These are phyloP conservation scores for Notocelia uddmanniana DNA, from an alignment of 2,888 invertebrate species.

Conservation along the genomic window DNA sequence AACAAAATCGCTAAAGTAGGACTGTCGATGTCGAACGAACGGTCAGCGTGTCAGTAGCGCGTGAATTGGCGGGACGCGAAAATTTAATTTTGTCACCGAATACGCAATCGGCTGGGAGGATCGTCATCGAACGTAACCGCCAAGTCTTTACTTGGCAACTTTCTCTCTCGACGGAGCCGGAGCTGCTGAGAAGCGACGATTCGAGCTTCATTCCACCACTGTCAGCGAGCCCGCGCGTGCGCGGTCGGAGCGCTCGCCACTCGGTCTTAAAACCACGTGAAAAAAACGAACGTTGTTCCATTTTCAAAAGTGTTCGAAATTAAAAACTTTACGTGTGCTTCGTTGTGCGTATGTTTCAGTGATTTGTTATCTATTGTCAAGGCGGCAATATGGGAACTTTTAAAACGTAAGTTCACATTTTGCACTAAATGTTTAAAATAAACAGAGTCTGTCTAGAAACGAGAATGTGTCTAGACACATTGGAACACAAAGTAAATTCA, in stretches of 20 bases:
- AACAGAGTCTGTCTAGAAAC: too few species aligned
- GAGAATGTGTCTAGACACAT: too few species aligned
- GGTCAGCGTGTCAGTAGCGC: slow-evolving; percentile 82
- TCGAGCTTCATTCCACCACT: slow-evolving; percentile 73
- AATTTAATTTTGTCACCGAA: slow-evolving; percentile 81
- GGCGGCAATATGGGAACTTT: slow-evolving; percentile 73
- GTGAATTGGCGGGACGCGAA: slow-evolving; percentile 69
- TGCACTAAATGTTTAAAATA: not conserved
- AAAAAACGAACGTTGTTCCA: slow-evolving; percentile 41
- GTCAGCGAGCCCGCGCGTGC: slow-evolving; percentile 72
- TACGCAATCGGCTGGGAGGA: slow-evolving; percentile 82
- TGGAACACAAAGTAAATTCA: not conserved
- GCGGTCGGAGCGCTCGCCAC: slow-evolving; percentile 69
- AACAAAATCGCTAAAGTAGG: slow-evolving; percentile 62
- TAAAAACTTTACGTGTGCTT: slow-evolving; percentile 57
- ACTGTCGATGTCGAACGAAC: slow-evolving; percentile 59
- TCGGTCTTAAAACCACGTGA: slow-evolving; percentile 48
- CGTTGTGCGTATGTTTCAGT: slow-evolving; percentile 65
- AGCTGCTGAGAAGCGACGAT: slow-evolving; percentile 40
- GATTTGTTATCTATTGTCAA: slow-evolving; percentile 60
- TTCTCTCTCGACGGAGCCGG: slow-evolving; percentile 69
- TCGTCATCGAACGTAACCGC: slow-evolving; percentile 83
- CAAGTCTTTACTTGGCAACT: slow-evolving; percentile 81
- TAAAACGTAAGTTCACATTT: slow-evolving; percentile 68
- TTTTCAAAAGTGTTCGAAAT: slow-evolving; percentile 30